Base-by-base conservation (phyloP, 2,797 vertebrate genomes). In the Triplophysa yarkandensis region DNA sequence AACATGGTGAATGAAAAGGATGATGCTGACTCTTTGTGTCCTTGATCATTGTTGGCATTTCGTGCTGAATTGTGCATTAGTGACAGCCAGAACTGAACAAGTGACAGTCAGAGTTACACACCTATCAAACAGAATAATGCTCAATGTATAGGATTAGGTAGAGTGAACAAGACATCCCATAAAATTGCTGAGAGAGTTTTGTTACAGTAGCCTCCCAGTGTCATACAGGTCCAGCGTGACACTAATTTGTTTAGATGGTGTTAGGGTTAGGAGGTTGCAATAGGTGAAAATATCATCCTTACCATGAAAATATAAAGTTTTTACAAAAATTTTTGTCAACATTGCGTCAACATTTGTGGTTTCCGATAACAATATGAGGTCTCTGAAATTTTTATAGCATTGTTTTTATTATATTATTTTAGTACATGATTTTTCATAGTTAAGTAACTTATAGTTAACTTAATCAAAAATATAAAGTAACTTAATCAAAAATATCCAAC, bases 41-140 rank as follows among this genome's bases (percentile, higher is more conserved):
- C 62, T 43, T 43, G 6, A 58, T 46, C 30, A 27, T 57, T 17
- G 34, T 7, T 58, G 39, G 3, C 48, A 57, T 44, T 55, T 28
- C 10, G 21, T 17, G 21, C n/a, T 57, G 14, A 30, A 57, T 14
- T 67, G 30, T n/a, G 48, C 16, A 25, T 58, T 30, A 39, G 19
- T 23, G 19, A 50, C 46, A 50, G 3, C 2, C 2, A 21, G 46
- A 41, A 50, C 32, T 67, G 46, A 58, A 58, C 11, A 25, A 23
- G 52, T 34, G 63, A 58, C 71, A 66, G 27, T 32, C 50, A 11
- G 2, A 66, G 41, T 57, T 46, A 34, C 27, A 74, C 39, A 74
- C 16, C 28, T 27, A 66, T 60, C 27, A 60, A 57, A 28, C 41
- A 46, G 41, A 74, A 46, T 67, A 57, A 14, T n/a, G 32, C 7